Base-by-base conservation (phyloP, 2,888 invertebrate species). In the Agrochola macilenta region DNA sequence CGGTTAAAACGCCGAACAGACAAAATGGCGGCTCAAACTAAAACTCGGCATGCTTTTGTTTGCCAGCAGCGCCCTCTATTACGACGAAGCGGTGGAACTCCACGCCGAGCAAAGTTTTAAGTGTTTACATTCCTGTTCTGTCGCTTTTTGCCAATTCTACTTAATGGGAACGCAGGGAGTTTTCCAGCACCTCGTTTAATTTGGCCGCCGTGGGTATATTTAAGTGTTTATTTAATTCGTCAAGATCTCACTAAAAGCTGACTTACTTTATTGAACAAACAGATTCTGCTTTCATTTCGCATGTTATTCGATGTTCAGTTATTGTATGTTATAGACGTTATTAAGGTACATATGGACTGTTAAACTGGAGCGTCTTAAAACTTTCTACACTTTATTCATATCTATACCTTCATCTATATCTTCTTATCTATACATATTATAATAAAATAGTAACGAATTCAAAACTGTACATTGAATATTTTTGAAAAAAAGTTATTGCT, bases 121-220 rank as follows among this genome's bases (percentile, higher is more conserved):
- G 96, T 96, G 95, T 95, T 96, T 96, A 95, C 95, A 95, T 95
- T 96, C 93, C 93, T 94, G 95, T 95, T 95, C 94, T 93, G 95
- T 94, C 94, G 95, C 95, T 95, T 95, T 96, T 96, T 95, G 95
- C 95, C 95, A 94, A 96, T 95, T 94, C 93, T 93, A 94, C 93
- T 94, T 95, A 95, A 95, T 95, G 93, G 95, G 92, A 92, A 94
- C 93, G 93, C 92, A 91, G 93, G 87, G 92, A 94, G 93, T 93
- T 94, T 91, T 92, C 90, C 92, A 91, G 91, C 93, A 94, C 93
- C 94, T 93, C 93, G 92, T 94, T 95, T 95, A 95, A 95, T 95
- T 95, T 92, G 91, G 90, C 87, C 89, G 87, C 89, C 83, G 91
- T 89, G 90, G 90, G 89, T 91, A 89, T 92, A 92, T 93, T 93